phyloP scores from a whole-genome alignment of 2,888 invertebrate species.

The Octodonta nipae region DNA sequence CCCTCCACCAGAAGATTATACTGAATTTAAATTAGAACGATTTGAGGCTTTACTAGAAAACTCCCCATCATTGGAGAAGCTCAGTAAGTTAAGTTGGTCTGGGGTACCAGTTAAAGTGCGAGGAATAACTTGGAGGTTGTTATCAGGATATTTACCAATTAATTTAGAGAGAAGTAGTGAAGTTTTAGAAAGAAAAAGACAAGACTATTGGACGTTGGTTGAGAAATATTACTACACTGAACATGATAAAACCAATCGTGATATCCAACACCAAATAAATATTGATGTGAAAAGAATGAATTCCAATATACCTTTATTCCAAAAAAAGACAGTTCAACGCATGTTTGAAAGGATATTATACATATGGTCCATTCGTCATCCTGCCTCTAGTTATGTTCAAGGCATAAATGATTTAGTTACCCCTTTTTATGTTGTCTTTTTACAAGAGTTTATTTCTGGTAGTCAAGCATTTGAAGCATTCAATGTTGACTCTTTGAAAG shows the following conservation, averaged over 20 bases:
- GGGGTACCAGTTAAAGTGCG: conserved; percentile 85
- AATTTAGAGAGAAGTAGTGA: conserved; percentile 77
- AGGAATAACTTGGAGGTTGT: conserved; percentile 35
- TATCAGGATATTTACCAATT: conserved; percentile 78
- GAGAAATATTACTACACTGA: conserved; percentile 92
- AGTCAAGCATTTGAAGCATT: conserved; percentile 68
- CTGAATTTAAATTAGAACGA: conserved; percentile 72
- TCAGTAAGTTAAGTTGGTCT: conserved; percentile 88
- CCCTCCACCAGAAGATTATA: conserved; percentile 49
- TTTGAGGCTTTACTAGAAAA: conserved; percentile 69
- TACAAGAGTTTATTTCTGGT: conserved; percentile 79
- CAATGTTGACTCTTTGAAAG: conserved; percentile 63
- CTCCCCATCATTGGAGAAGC: conserved; percentile 69
- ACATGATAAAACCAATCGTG: conserved; percentile 74
- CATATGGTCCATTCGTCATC: conserved; percentile 98
- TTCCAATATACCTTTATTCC: conserved; percentile 89
- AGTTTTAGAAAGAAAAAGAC: conserved; percentile 80
- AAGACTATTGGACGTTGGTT: conserved; percentile 90
- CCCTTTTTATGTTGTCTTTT: conserved; percentile 97
- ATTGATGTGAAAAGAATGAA: conserved; percentile 99
- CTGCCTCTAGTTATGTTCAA: conserved; percentile 98
- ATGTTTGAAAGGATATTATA: conserved; percentile 97
- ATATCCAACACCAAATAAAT: conserved; percentile 92
- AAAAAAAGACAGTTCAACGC: conserved; percentile 83
- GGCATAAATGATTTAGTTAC: conserved; percentile 97